Base-by-base conservation (phyloP, 2,113 vertebrate genomes). In the Castor canadensis region DNA sequence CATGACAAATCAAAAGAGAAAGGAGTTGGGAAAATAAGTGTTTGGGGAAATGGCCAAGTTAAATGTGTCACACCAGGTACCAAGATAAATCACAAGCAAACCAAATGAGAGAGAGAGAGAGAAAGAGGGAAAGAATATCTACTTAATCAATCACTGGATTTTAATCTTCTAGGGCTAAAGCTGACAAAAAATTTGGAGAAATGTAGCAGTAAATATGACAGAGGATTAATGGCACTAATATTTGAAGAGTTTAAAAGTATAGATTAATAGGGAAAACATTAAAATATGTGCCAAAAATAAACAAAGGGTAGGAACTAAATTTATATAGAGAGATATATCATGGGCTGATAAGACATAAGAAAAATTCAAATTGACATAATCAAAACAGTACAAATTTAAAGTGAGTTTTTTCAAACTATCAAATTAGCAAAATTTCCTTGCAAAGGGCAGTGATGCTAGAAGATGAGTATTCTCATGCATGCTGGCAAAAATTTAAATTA, bases 341-440 rank as follows among this genome's bases (percentile, higher is more conserved):
- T 54, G 3, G 32, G 10, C 75, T 87, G 43, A 72, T 75, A 69
- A 93, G n/a, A 77, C 11, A 35, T 40, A 76, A 80, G 47, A 60
- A 88, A 92, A 92, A 89, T 82, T 87, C 17, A 58, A 64, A 54
- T 26, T 91, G n/a, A n/a, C 83, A 76, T 58, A 72, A 79, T 83
- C 28, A 90, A 73, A 95, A 83, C 43, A 80, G 60, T 47, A 9
- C 47, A 81, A 83, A 76, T 93, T 64, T 79, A 94, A 85, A 80
- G 64, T 52, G 12, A 89, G 32, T 26, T 72, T 79, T 89, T 62
- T 22, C 62, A n/a, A 94, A n/a, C 30, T 77, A 77, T 79, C 66
- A 95, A 82, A 91, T 69, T 56, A 66, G 71, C 47, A 80, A 73
- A 67, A 49, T 8, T 6, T 22, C 64, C 66, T 93, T 87, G 49